Evolutionary conservation across 2,113 vertebrate genomes (phyloP), one percentile per base, ranked within the genome.

Genomic region (Tragulus kanchil): DNA sequence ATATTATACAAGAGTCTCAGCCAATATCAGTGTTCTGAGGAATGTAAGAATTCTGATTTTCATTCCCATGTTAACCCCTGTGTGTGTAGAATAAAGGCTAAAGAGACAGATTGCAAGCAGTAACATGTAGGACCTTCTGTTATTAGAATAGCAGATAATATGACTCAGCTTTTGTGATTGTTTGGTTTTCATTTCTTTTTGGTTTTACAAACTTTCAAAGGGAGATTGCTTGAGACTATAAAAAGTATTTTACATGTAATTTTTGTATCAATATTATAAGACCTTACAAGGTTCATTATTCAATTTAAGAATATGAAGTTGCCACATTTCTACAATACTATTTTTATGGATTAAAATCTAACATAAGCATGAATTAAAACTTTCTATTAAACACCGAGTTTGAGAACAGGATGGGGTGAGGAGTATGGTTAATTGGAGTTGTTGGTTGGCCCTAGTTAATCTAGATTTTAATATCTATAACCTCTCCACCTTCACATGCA

Each of bases 321-420:
- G 88, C 11, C 31, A n/a, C 14, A 16, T 78, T 73, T 5, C 10
- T 71, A 31, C 58, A 85, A 52, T 88, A 89, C 48, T 87, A 85
- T 28, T 36, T 48, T 97, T 83, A 69, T 52, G 28, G 16, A 89
- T 86, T 79, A 94, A 93, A 67, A 86, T 69, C 16, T 81, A 45
- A 15, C 25, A 67, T n/a, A 21, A 84, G 11, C 45, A 52, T 56
- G 42, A 89, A 73, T 93, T 93, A 82, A 85, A 11, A 59, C 10
- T 85, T 85, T 59, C 8, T 67, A 52, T 15, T 79, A 64, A 95
- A 95, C 69, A 21, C 67, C 84, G n/a, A 82, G 36, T 84, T 95
- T 93, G 23, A 15, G 26, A 19, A 19, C 69, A 1, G 23, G 4
- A 52, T 85, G 9, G 28, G 31, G 28, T 78, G 69, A 92, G n/a